phyloP scores from a whole-genome alignment of 1,140 invertebrate genomes.

The Drosophila suzukii region DNA sequence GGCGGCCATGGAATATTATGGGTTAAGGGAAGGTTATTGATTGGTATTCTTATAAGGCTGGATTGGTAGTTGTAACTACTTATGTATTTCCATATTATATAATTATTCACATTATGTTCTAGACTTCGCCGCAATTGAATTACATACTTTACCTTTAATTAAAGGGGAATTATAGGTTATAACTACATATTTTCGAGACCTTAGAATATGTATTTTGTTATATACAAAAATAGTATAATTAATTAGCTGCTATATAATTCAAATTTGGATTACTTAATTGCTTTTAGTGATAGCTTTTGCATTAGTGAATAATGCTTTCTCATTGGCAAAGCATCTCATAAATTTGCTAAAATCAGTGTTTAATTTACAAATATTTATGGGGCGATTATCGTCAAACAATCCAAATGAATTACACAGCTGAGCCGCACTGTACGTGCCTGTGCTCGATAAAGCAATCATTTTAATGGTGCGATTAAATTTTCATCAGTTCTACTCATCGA shows the following conservation, averaged over 20 bases:
- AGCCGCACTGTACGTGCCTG: constrained; percentile 22
- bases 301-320: background rate
- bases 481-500: constrained; percentile 37
- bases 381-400: constrained; percentile 10
- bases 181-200: too few species aligned
- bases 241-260: too few species aligned
- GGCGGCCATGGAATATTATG: background rate
- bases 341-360: constrained; percentile 1
- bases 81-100: too few species aligned
- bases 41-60: background rate
- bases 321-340: background rate
- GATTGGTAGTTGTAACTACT: background rate
- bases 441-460: constrained; percentile 40
- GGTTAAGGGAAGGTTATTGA: constrained; percentile 5
- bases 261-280: background rate
- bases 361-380: constrained; percentile 27
- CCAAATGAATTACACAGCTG: constrained; percentile 23
- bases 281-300: background rate
- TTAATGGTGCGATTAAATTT: constrained; percentile 49
- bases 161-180: too few species aligned
- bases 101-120: too few species aligned
- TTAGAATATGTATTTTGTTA: too few species aligned
- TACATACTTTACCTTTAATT: too few species aligned
- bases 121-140: too few species aligned
- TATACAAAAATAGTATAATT: too few species aligned